Evolutionary conservation across 2,113 vertebrate genomes (phyloP).

Genomic region (Perca flavescens): DNA sequence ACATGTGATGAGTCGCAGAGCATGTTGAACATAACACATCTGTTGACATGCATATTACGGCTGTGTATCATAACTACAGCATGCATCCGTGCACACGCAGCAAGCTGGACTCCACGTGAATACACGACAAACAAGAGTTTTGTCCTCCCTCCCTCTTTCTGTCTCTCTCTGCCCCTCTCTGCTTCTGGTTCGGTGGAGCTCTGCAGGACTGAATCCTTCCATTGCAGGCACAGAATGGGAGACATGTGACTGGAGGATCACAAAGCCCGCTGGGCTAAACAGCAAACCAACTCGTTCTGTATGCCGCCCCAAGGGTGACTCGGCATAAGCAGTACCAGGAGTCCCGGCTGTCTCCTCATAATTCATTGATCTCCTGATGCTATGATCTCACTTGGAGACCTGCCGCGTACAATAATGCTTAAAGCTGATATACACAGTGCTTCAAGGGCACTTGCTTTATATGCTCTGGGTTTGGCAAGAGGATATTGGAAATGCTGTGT

Average conservation of each 20-base stretch:
- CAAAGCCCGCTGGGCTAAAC: constrained; percentile 51
- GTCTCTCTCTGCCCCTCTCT: constrained; percentile 15
- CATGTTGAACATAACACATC: constrained; percentile 37
- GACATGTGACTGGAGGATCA: constrained; percentile 80
- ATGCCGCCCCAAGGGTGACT: constrained; percentile 60
- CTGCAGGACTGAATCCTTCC: constrained; percentile 43
- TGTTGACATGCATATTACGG: constrained; percentile 41
- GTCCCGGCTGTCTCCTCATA: constrained; percentile 31
- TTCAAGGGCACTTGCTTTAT: constrained; percentile 7
- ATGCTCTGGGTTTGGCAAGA: background rate
- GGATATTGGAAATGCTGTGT: background rate
- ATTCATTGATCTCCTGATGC: constrained; percentile 37
- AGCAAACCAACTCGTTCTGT: constrained; percentile 45
- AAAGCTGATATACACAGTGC: constrained; percentile 18
- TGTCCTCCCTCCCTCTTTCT: constrained; percentile 1
- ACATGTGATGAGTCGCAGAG: constrained; percentile 16
- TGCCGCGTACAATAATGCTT: constrained; percentile 23
- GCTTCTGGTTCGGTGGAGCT: constrained; percentile 33
- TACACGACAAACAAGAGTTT: constrained; percentile 22
- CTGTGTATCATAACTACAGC: background rate
- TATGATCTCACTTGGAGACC: constrained; percentile 57
- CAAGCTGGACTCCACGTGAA: constrained; percentile 11
- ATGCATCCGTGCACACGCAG: constrained; percentile 11
- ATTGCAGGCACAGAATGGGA: constrained; percentile 48
- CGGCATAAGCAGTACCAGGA: constrained; percentile 53